A percentile compares a stretch with the other conserved stretches of the same genome.
Conservation (phyloP, 2,888 invertebrate species). For the Sussaba pulchella region DNA sequence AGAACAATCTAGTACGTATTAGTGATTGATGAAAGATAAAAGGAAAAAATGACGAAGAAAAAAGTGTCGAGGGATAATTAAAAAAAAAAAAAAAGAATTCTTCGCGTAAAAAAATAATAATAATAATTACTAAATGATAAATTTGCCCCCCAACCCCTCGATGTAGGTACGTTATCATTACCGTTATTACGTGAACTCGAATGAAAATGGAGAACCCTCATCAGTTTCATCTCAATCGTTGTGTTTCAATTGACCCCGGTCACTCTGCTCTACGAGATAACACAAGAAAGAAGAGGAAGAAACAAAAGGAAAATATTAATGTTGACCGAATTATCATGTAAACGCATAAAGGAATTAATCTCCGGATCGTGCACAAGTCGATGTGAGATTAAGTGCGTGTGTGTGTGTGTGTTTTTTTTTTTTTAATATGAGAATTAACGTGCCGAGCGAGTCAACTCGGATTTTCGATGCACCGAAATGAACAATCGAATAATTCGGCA, state of each 20-base stretch:
- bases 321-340: constrained; percentile 66
- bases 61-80: background rate
- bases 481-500: constrained; percentile 38
- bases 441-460: background rate
- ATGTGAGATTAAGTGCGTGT: constrained; percentile 10
- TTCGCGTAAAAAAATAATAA: constrained; percentile 14
- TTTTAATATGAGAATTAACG: background rate
- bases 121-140: constrained; percentile 21
- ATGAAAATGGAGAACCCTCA: constrained; percentile 32
- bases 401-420: background rate
- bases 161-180: constrained; percentile 27
- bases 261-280: constrained; percentile 44
- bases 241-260: constrained; percentile 48
- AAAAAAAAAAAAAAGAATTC: constrained; percentile 22
- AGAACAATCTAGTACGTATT: constrained; percentile 73
- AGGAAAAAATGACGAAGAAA: constrained; percentile 14
- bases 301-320: constrained; percentile 20
- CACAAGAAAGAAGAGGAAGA: constrained; percentile 17
- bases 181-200: constrained; percentile 9
- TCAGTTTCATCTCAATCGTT: constrained; percentile 49
- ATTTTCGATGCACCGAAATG: constrained; percentile 2
- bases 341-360: constrained; percentile 62
- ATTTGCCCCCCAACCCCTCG: too few relatives aligned
- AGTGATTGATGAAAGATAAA: constrained; percentile 47
- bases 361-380: constrained; percentile 55